These are phyloP conservation scores for Chaenodraco wilsoni DNA, from an alignment of 2,797 vertebrate species.

Conservation along the genomic window DNA sequence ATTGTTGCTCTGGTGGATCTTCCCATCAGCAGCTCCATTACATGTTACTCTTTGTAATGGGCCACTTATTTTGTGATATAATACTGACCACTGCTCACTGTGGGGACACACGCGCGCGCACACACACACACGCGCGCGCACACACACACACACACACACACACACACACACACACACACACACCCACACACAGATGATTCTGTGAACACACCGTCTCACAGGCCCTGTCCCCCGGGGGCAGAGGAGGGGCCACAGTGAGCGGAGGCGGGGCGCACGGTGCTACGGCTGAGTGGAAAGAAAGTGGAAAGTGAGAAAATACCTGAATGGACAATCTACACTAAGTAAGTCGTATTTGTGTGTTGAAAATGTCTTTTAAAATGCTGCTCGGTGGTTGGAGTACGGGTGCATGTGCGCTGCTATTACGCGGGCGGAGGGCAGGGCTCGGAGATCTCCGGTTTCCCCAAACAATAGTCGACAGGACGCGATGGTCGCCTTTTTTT, in stretches of 20 bases:
- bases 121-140: constrained; percentile 8
- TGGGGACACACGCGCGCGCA: constrained; percentile 1
- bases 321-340: constrained; percentile 74
- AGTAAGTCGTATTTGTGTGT: constrained; percentile 63
- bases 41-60: constrained; percentile 1
- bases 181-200: not conserved
- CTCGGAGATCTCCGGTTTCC: constrained; percentile 57
- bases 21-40: not conserved
- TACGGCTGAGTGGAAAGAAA: constrained; percentile 76
- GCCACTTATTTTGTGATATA: constrained; percentile 4
- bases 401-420: constrained; percentile 4
- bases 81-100: not conserved
- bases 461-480: constrained; percentile 76
- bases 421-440: constrained; percentile 14
- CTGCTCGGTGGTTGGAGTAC: not conserved
- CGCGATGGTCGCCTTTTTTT: constrained; percentile 65
- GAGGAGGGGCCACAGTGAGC: constrained; percentile 59
- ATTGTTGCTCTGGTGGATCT: not conserved
- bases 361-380: constrained; percentile 3
- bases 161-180: not conserved
- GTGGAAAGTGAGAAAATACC: constrained; percentile 80
- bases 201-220: constrained; percentile 29
- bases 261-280: constrained; percentile 72
- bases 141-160: constrained; percentile 8
- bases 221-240: constrained; percentile 27